Evolutionary conservation across 2,888 invertebrate genomes (phyloP).

Genomic region (Polymixis lichenea): DNA sequence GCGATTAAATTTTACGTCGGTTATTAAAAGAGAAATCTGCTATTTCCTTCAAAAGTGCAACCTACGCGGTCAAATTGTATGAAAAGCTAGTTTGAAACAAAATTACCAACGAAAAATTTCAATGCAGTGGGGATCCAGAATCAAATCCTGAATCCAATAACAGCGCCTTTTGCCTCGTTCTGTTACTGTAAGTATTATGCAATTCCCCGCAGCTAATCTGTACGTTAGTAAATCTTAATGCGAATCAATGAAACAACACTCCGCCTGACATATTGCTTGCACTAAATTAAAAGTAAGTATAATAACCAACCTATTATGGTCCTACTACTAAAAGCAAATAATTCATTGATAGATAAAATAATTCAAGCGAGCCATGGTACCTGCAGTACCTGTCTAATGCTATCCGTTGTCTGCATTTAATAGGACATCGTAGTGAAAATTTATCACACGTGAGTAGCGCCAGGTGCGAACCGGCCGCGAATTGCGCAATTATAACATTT

Average conservation of each 20-base stretch:
- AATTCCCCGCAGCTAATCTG: too few relatives aligned
- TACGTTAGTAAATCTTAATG: not conserved
- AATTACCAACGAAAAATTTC: too few relatives aligned
- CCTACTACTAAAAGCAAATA: constrained; percentile 2
- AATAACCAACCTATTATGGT: not conserved
- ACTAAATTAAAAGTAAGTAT: not conserved
- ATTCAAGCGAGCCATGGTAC: constrained; percentile 1
- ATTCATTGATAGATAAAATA: constrained; percentile 21
- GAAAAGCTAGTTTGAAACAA: too few relatives aligned
- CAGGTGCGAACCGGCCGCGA: constrained; percentile 46
- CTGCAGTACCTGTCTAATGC: constrained; percentile 1
- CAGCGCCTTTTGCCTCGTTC: too few relatives aligned
- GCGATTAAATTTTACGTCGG: too few relatives aligned
- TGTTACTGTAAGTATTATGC: too few relatives aligned
- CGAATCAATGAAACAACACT: not conserved
- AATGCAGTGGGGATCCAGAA: too few relatives aligned
- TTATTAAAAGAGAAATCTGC: too few relatives aligned
- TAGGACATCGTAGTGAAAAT: constrained; percentile 31
- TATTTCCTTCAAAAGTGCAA: too few relatives aligned
- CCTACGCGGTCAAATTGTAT: too few relatives aligned
- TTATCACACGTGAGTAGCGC: constrained; percentile 48
- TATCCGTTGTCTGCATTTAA: constrained; percentile 37
- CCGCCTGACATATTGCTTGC: too few relatives aligned
- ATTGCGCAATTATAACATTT: constrained; percentile 30
- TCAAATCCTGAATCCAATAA: too few relatives aligned